Evolutionary conservation across 1,140 invertebrate species (phyloP).

Genomic region (Vanessa tameamea): DNA sequence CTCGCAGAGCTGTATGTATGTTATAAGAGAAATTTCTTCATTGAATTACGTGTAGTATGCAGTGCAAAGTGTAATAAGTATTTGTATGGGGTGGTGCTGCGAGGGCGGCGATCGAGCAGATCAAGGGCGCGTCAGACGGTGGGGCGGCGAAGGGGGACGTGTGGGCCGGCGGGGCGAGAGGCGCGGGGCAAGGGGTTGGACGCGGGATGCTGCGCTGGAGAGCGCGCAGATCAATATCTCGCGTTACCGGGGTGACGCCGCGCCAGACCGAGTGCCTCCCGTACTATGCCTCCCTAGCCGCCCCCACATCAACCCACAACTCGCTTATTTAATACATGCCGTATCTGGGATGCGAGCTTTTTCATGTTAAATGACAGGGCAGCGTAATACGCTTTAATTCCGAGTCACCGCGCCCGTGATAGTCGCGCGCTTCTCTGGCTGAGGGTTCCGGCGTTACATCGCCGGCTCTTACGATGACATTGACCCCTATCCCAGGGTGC

Average conservation of each 20-base stretch:
- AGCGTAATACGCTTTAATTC: conserved; percentile 63
- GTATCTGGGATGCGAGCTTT: conserved; percentile 77
- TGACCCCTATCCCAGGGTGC: conserved; percentile 52
- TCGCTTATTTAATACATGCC: conserved; percentile 79
- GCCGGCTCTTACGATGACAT: conserved; percentile 53
- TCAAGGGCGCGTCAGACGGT: conserved; percentile 60
- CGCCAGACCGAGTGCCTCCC: conserved; percentile 78
- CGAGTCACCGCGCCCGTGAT: conserved; percentile 55
- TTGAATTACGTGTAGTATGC: conserved; percentile 75
- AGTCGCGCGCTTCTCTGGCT: conserved; percentile 36
- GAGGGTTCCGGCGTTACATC: conserved; percentile 42
- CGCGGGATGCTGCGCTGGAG: conserved; percentile 51
- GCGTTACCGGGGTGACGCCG: conserved; percentile 76
- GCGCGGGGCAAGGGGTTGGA: conserved; percentile 47
- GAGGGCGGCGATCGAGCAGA: conserved; percentile 65
- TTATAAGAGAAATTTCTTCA: conserved; percentile 73
- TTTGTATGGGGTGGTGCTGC: conserved; percentile 61
- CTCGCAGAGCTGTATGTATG: conserved; percentile 45
- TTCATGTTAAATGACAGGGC: conserved; percentile 75
- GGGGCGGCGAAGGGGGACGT: conserved; percentile 48
- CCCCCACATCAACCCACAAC: conserved; percentile 59
- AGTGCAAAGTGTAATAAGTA: conserved; percentile 79
- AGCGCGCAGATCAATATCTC: conserved; percentile 76
- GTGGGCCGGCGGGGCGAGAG: conserved; percentile 41
- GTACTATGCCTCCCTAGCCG: conserved; percentile 57